phyloP scores from a whole-genome alignment of 2,797 vertebrate genomes.

The Esox lucius region DNA sequence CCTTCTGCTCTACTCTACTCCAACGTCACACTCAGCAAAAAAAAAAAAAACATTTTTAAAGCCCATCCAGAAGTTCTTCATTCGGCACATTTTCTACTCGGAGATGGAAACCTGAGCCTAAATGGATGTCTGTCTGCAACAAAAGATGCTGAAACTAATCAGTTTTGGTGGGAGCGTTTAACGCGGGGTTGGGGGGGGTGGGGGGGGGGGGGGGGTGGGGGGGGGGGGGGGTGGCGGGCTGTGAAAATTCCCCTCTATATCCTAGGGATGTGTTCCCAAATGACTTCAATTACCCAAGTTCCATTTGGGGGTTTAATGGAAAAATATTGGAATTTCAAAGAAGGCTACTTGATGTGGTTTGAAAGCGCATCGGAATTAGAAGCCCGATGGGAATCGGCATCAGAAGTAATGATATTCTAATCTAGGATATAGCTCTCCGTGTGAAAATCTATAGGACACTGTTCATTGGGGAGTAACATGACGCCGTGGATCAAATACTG shows the following conservation, averaged over 20 bases:
- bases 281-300: conserved; percentile 26
- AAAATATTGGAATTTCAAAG: conserved; percentile 16
- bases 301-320: conserved; percentile 2
- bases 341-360: conserved; percentile 13
- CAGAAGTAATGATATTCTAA: background rate
- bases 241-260: background rate
- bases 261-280: conserved; percentile 15
- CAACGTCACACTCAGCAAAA: conserved; percentile 61
- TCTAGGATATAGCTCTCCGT: background rate
- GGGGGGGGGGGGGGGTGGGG: too few species aligned
- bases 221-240: too few species aligned
- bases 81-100: conserved; percentile 63
- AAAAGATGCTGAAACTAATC: conserved; percentile 61
- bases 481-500: background rate
- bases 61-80: conserved; percentile 45
- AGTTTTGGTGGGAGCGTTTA: conserved; percentile 50
- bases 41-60: conserved; percentile 54
- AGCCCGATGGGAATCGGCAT: background rate
- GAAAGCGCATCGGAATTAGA: background rate
- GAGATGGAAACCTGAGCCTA: conserved; percentile 53
- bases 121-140: conserved; percentile 47
- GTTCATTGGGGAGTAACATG: background rate
- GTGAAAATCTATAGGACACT: background rate
- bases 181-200: too few species aligned
- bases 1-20: conserved; percentile 45